Conservation (phyloP, 2,888 invertebrate genomes). For the Pecten maximus region DNA sequence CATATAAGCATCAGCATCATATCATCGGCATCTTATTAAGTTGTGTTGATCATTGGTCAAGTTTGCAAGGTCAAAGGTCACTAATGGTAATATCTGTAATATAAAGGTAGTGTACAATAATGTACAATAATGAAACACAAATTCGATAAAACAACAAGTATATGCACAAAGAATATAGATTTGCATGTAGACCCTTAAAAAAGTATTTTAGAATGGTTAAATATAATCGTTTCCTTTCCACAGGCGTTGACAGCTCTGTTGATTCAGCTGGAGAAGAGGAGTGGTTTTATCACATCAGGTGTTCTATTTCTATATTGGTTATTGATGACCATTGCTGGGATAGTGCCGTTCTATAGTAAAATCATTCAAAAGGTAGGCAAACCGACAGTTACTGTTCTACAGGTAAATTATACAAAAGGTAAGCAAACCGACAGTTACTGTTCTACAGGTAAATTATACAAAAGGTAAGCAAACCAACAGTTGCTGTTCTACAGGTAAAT, state of each 20-base stretch:
- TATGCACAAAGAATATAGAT: too few species aligned
- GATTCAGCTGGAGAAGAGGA: slow-evolving; percentile 75
- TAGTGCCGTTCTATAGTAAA: slow-evolving; percentile 77
- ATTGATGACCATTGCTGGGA: slow-evolving; percentile 68
- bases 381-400: neutral
- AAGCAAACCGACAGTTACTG: neutral
- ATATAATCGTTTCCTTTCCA: slow-evolving; percentile 38
- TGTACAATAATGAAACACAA: too few species aligned
- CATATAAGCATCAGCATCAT: too few species aligned
- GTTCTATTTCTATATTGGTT: slow-evolving; percentile 79
- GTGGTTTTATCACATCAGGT: slow-evolving; percentile 79
- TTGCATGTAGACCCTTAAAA: too few species aligned
- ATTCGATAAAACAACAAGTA: too few species aligned
- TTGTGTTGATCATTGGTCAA: too few species aligned
- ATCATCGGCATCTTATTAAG: too few species aligned
- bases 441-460: neutral
- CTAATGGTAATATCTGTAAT: too few species aligned
- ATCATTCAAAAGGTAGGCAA: slow-evolving; percentile 68
- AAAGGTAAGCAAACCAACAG: neutral
- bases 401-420: neutral
- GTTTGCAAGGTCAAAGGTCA: too few species aligned
- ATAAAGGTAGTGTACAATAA: too few species aligned
- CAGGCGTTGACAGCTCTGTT: slow-evolving; percentile 76
- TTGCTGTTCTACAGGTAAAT: neutral
- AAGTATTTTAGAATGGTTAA: too few species aligned